Base-by-base conservation (phyloP, 1,140 invertebrate genomes). In the Lineus longissimus region DNA sequence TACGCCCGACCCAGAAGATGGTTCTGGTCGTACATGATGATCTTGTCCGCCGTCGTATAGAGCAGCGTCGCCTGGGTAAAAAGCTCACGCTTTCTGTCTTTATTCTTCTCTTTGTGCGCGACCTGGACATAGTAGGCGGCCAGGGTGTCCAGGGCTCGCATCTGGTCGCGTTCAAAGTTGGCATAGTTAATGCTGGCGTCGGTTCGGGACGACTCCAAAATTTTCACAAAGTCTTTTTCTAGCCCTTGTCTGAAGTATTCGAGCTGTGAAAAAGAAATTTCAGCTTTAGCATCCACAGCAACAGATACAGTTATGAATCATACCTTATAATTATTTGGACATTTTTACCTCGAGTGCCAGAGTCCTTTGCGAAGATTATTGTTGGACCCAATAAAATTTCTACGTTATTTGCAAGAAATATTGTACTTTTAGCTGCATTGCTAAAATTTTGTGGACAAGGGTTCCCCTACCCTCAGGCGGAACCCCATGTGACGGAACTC, bases 11-110 rank as follows among this genome's bases (percentile, higher is more conserved):
- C 96, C 64, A 99, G 85, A 65, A 99, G 87, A 87, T 99, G 97
- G 80, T 97, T 97, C 88, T 93, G 94, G 81, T 99, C 96, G 84
- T 98, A 98, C 95, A 99, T 98, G 70, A 97, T 96, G 78, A 99
- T 98, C 85, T 98, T 98, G 79, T 99, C 97, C 30, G 95, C 97
- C 65, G 94, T 95, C 0, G 95, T 98, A 77, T 98, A 99, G 0
- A 99, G 80, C 41, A 95, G 84, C 4, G 95, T 98, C 0, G 97
- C 97, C 86, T 98, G 97, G 19, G 91, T 92, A 76, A 98, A 98
- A 1, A 97, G 85, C 70, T 98, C 95, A 67, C 91, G 87, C 77
- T 95, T 97, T 70, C 92, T 93, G 68, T 98, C 95, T 75, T 97
- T 97, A 64, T 92, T 91, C 73, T 97, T 96, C 76, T 98, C 95